These are phyloP conservation scores for Dipus sagitta DNA, from an alignment of 2,797 vertebrate genomes.

Conservation along the genomic window DNA sequence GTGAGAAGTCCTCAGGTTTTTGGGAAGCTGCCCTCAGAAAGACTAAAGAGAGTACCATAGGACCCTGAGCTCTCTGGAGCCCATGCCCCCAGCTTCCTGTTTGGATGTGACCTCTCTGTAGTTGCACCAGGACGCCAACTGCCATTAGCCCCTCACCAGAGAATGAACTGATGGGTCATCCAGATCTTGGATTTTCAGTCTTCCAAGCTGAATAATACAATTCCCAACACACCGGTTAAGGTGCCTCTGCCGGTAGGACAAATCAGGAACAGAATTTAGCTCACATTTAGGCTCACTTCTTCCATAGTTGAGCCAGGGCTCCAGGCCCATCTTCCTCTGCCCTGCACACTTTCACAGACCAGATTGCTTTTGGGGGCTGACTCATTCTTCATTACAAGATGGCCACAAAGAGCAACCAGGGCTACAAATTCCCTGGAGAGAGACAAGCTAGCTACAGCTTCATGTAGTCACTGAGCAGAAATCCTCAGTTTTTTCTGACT, in stretches of 20 bases:
- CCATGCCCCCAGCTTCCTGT: background rate
- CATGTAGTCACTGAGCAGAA: background rate
- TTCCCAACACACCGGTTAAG: background rate
- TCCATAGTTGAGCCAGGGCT: background rate
- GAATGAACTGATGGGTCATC: background rate
- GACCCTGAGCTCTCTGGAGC: background rate
- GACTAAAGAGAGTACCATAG: no score
- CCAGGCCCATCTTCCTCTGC: background rate
- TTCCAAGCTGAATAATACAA: background rate
- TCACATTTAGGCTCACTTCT: background rate
- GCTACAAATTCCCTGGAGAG: background rate
- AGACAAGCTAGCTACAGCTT: background rate
- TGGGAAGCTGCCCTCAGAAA: background rate
- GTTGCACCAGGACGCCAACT: background rate
- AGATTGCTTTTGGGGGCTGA: background rate
- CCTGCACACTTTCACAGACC: background rate
- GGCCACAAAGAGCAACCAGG: background rate
- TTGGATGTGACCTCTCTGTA: background rate
- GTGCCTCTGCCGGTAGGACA: background rate
- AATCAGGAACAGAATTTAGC: background rate
- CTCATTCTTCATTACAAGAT: background rate
- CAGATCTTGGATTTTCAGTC: background rate
- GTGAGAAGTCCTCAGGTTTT: background rate
- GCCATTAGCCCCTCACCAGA: background rate
- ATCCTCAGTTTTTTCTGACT: background rate